Evolutionary conservation across 1,140 invertebrate genomes (phyloP), one percentile per base, ranked within the genome.

Genomic region (Nylanderia fulva): DNA sequence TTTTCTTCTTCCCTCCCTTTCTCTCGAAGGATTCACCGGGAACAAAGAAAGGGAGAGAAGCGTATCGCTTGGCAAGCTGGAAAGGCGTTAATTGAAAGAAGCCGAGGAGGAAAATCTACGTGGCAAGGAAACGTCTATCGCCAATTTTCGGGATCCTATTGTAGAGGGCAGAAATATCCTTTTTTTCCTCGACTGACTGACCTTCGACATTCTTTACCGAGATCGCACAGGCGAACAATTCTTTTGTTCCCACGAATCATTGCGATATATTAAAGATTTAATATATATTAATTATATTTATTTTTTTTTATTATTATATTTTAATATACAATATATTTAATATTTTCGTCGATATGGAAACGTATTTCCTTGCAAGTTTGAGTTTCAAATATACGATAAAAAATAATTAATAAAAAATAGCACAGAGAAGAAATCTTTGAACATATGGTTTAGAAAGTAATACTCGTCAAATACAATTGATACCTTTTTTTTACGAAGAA

Each of bases 81-180:
- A 91, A 90, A 92, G 88, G 91, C 91, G 92, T 93, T 93, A 93
- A 93, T 93, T 93, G 92, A 93, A 93, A 93, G 88, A 56, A 89
- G 82, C 29, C 66, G 66, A 33, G 29, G 29, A 3, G 29, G 29
- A 86, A 90, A 85, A 92, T 91, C 90, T 90, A 33, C 86, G 36
- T 61, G 63, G 54, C 63, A 29, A 27, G 13, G 29, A 48, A 86
- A 66, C 79, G 85, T 88, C 85, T 85, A 45, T 66, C 74, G 60
- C 56, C 88, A 89, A 89, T 90, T 90, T 90, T 58, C 85, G 82
- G 71, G 80, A 84, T 79, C 64, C 13, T 72, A 36, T 24, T 33
- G 56, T 18, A 24, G 36, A 86, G 13, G 45, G 66, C 24, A 64
- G 15, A 45, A 68, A 63, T 88, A 18, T 52, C 71, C n/a, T n/a